Evolutionary conservation across 2,888 invertebrate species (phyloP).

Genomic region (Panorpa germanica): DNA sequence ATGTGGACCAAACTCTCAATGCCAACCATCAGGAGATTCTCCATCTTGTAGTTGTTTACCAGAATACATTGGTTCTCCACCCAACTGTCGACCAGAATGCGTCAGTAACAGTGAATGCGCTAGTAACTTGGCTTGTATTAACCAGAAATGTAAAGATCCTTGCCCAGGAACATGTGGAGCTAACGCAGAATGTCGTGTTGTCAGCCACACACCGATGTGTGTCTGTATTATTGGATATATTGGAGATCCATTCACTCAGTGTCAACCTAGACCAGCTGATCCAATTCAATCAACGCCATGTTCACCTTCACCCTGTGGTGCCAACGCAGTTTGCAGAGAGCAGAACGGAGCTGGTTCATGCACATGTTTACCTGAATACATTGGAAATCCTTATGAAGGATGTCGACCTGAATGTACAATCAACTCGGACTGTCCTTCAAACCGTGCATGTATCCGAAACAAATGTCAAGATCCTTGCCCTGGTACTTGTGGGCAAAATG

Average conservation of each 20-base stretch:
- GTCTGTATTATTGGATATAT: conserved; percentile 37
- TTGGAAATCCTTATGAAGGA: conserved; percentile 42
- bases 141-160: conserved; percentile 51
- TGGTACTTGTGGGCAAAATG: conserved; percentile 35
- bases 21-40: conserved; percentile 24
- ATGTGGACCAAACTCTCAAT: conserved; percentile 56
- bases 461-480: conserved; percentile 56
- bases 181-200: conserved; percentile 32
- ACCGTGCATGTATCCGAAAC: conserved; percentile 48
- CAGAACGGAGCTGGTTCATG: conserved; percentile 45
- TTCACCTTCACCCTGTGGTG: conserved; percentile 42
- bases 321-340: conserved; percentile 46
- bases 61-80: conserved; percentile 47
- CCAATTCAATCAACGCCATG: conserved; percentile 29
- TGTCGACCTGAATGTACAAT: conserved; percentile 66
- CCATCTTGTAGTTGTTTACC: conserved; percentile 41
- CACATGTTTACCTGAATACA: conserved; percentile 42
- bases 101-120: conserved; percentile 49
- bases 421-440: conserved; percentile 55
- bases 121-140: conserved; percentile 44
- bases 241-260: conserved; percentile 42
- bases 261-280: conserved; percentile 21
- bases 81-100: conserved; percentile 51
- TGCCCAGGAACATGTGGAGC: conserved; percentile 45
- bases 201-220: conserved; percentile 37